Evolutionary conservation across 2,113 vertebrate genomes (phyloP), one percentile per base, ranked within the genome.

Genomic region (Penelope pileata): DNA sequence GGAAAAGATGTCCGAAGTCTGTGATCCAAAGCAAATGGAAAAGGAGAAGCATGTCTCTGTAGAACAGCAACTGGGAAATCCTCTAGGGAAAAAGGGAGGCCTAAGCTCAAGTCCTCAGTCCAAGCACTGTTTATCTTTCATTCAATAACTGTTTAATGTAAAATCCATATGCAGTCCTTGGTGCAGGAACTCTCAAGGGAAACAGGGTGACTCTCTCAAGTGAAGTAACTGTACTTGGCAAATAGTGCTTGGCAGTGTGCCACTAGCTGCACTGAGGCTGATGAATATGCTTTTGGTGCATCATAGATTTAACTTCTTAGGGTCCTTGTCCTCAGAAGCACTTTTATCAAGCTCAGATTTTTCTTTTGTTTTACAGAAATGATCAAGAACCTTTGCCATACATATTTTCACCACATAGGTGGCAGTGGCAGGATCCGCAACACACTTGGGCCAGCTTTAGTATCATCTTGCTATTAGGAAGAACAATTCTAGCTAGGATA

Each of bases 191-290:
- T 90, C 94, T 94, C 96, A 59, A 86, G 95, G 91, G 95, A 93
- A 92, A 86, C 53, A 92, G 95, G 94, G 94, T 93, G 96, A 93
- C 94, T 96, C 86, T 96, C 91, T 95, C 88, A 92, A 96, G 94
- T 96, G 96, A 95, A 95, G 91, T 86, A 95, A 96, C 95, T 94
- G 88, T 83, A 92, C 92, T 96, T 90, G 96, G 95, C 95, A 95
- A 96, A 95, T 50, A 72, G 76, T 29, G 69, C 91, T 68, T 96
- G 96, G 96, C 96, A 94, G 73, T 29, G 54, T 82, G 92, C 96
- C 95, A 93, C 80, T 54, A 77, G 63, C 86, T 94, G 92, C 94
- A 96, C 88, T 93, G 73, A 96, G 85, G 88, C 83, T 93, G 79
- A 93, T 83, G 63, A 96, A 91, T 90, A 91, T 56, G 86, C 63